A percentile compares a stretch with the other conserved stretches of the same genome.
phyloP scores from a whole-genome alignment of 2,113 vertebrate species.

The Halichoeres trimaculatus region DNA sequence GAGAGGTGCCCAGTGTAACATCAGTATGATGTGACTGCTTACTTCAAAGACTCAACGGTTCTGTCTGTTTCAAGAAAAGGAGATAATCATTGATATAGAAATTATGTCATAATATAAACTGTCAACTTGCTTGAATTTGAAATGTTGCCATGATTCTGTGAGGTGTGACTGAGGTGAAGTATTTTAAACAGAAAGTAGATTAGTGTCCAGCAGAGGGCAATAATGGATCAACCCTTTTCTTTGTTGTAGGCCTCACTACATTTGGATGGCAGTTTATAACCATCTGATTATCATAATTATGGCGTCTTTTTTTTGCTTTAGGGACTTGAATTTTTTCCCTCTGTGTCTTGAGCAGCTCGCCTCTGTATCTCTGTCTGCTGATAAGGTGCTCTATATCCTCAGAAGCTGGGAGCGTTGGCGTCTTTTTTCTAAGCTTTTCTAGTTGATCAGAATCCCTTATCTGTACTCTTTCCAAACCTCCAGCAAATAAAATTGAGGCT shows the following conservation, averaged over 20 bases:
- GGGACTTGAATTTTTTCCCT: neutral
- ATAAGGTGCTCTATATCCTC: neutral
- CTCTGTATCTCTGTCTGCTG: neutral
- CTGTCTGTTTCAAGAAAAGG: neutral
- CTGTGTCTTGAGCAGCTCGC: neutral
- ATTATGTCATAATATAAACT: neutral
- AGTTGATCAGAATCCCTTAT: neutral
- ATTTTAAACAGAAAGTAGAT: neutral
- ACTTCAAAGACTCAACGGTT: neutral
- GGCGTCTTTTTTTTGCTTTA: neutral
- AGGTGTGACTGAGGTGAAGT: too few species aligned
- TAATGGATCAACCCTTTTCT: slow-evolving; percentile 36
- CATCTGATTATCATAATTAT: neutral
- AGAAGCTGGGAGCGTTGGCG: neutral
- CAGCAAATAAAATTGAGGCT: neutral
- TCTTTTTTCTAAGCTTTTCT: neutral
- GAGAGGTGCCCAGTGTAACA: neutral
- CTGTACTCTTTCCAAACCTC: neutral
- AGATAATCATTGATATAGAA: too few species aligned
- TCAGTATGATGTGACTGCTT: neutral
- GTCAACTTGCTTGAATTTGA: neutral
- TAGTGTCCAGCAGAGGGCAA: slow-evolving; percentile 77
- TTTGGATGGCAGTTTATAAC: neutral
- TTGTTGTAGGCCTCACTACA: neutral
- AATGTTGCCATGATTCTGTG: too few species aligned